Evolutionary conservation across 92 coral and sea anemone species (phyloP), one percentile per base, ranked within the genome.

Genomic region (Virgularia gustaviana): DNA sequence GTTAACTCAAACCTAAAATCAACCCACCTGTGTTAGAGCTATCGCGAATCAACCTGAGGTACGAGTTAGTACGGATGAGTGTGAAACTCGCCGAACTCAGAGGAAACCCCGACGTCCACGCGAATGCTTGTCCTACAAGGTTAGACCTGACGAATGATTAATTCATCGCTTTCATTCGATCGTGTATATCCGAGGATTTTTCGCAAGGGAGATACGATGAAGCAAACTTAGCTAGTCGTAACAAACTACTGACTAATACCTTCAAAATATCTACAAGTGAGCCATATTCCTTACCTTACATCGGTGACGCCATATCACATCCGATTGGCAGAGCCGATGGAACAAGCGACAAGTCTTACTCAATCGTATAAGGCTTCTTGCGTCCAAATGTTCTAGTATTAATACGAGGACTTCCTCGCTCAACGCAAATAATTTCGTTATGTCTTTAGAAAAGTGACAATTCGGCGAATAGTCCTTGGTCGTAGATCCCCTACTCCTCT

Each of bases 241-340:
- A 33, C 22, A 34, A 32, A 68, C 34, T 68, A 44, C 33, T 20
- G 75, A 49, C n/a, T 34, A 31, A 51, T 31, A 68, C 32, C 44
- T 37, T 29, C 9, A n/a, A n/a, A n/a, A n/a, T n/a, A 76, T 65
- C n/a, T n/a, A n/a, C n/a, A n/a, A n/a, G n/a, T n/a, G n/a, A n/a
- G n/a, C n/a, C n/a, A n/a, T n/a, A n/a, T 63, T 49, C 90, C 99
- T 79, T 84, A 94, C 99, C 96, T 88, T 94, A 61, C 99, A 94
- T 24, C 96, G 99, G 85, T 94, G 99, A 94, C 99, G 99, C 99
- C 99, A 94, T 94, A 94, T 94, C 80, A 94, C 88, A 88, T 94
- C 85, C 70, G 99, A 89, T 35, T 89, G 99, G 76, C 96, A 87
- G 55, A 94, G 99, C 37, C 99, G 99, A 54, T 94, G 90, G 75